These are phyloP conservation scores for Trachymyrmex cornetzi DNA, from an alignment of 1,140 invertebrate genomes.

Conservation along the genomic window DNA sequence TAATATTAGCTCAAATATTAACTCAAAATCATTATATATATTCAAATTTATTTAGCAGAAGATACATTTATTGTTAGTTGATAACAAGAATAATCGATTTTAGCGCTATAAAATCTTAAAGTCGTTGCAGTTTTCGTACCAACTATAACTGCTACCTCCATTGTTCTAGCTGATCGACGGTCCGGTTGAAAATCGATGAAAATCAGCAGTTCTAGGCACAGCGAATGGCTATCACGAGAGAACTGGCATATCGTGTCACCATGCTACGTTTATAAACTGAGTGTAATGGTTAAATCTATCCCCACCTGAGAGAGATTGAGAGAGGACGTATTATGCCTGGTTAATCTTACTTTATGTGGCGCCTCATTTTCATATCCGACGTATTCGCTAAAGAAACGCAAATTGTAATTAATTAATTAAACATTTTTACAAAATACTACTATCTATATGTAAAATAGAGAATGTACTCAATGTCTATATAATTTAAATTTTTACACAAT, in stretches of 20 bases:
- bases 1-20: not conserved
- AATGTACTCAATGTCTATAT: not conserved
- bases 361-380: not conserved
- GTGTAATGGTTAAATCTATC: constrained; percentile 60
- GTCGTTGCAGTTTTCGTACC: constrained; percentile 46
- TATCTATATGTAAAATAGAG: not conserved
- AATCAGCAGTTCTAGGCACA: not conserved
- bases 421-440: not conserved
- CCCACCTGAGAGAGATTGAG: constrained; percentile 72
- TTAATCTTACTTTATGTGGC: constrained; percentile 2
- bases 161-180: constrained; percentile 11
- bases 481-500: constrained; percentile 10
- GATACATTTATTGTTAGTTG: not conserved
- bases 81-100: not conserved
- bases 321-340: not conserved
- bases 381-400: not conserved
- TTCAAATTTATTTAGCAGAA: not conserved
- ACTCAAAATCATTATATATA: not conserved
- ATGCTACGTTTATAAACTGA: constrained; percentile 79
- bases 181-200: not conserved
- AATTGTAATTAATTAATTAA: not conserved
- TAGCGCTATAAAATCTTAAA: not conserved
- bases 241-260: constrained; percentile 77
- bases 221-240: constrained; percentile 49
- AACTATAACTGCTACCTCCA: constrained; percentile 58